Evolutionary conservation across 2,797 vertebrate genomes (phyloP), one percentile per base, ranked within the genome.

Genomic region (Xenopus petersii): DNA sequence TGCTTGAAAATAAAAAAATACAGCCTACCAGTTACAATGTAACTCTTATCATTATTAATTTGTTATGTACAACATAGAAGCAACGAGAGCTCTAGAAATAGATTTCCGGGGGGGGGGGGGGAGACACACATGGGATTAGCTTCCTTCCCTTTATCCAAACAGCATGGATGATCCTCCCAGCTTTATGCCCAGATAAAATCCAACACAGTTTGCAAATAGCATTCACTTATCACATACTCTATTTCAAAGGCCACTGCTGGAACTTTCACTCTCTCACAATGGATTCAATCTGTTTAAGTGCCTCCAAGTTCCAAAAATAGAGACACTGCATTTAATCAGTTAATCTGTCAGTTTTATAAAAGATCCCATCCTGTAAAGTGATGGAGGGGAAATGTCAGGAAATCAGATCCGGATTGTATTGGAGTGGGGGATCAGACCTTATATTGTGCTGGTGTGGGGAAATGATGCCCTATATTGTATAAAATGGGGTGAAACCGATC

Each of bases 61-160:
- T 21, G 30, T 15, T 26, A 64, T 49, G 36, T 30, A 30, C 54
- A 30, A 30, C 26, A 30, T 30, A 30, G 26, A 49, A 60, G 58
- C 30, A 42, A 10, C 5, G 46, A 12, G 10, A 64, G 64, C 46
- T 21, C 17, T 78, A 73, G 69, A 64, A 72, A 68, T 77, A 78
- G 76, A 60, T 60, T 64, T 78, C 76, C 71, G 61, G 71, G 30
- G 26, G 71, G 71, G 47, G 47, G 76, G 36, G 59, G 67, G 67
- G 63, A 21, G 26, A 68, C 59, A 63, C 49, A 55, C 33, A 33
- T 55, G 70, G 59, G 70, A 73, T 58, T 17, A 54, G 70, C 64
- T 77, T 77, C 70, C 76, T 78, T 78, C 76, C 76, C 66, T 10
- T 60, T 33, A 42, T 59, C 56, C 64, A 77, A 77, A 78, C 76